Conservation (phyloP, 1,140 invertebrate genomes). For the Drosophila kanapiae region DNA sequence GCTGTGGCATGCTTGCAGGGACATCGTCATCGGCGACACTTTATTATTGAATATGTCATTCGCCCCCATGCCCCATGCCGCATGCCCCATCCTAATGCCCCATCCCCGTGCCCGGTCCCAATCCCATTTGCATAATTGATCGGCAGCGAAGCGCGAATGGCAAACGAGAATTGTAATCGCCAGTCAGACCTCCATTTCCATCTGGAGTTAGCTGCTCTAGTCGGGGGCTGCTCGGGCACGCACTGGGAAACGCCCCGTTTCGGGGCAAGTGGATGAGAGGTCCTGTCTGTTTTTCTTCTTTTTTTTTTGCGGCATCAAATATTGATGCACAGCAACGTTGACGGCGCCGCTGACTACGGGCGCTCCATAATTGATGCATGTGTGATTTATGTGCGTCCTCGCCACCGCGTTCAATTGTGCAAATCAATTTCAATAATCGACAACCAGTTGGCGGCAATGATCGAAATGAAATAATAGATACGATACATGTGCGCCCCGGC, state of each 20-base stretch:
- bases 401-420: slow-evolving; percentile 75
- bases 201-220: slow-evolving; percentile 17
- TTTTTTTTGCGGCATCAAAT: slow-evolving; percentile 28
- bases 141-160: slow-evolving; percentile 75
- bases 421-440: slow-evolving; percentile 82
- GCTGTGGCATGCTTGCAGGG: slow-evolving; percentile 69
- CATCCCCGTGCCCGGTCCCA: not conserved
- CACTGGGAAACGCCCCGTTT: slow-evolving; percentile 5
- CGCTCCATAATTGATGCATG: slow-evolving; percentile 76
- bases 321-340: slow-evolving; percentile 54
- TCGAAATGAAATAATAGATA: slow-evolving; percentile 60
- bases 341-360: slow-evolving; percentile 42
- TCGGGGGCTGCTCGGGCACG: not conserved
- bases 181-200: slow-evolving; percentile 40
- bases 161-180: slow-evolving; percentile 71
- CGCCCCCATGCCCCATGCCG: not conserved
- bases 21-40: slow-evolving; percentile 64
- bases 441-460: slow-evolving; percentile 67
- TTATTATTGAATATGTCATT: slow-evolving; percentile 77
- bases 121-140: slow-evolving; percentile 79
- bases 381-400: slow-evolving; percentile 76
- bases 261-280: slow-evolving; percentile 25
- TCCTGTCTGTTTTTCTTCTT: slow-evolving; percentile 36
- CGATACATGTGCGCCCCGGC: slow-evolving; percentile 43
- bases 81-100: not conserved